Conservation (phyloP, 2,113 vertebrate species). For the Leptobrachium ailaonicum region DNA sequence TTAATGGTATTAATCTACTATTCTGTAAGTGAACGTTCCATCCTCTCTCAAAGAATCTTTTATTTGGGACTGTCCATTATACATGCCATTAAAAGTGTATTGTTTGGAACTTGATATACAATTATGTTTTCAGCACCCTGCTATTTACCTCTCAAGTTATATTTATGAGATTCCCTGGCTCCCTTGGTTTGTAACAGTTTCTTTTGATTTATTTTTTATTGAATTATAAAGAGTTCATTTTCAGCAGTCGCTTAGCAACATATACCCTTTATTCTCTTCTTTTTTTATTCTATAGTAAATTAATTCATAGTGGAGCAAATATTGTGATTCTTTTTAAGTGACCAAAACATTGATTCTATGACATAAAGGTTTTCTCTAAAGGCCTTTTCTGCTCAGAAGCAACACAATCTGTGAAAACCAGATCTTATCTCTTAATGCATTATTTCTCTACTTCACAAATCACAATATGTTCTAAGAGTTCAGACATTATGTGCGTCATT, state of each 20-base stretch:
- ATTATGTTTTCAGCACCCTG: not conserved
- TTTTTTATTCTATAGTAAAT: not conserved
- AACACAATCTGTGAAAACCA: too few species aligned
- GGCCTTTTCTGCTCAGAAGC: too few species aligned
- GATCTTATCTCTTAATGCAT: too few species aligned
- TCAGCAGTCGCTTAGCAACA: not conserved
- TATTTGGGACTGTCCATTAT: not conserved
- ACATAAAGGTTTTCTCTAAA: not conserved
- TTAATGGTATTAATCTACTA: too few species aligned
- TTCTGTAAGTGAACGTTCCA: too few species aligned
- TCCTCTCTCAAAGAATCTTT: too few species aligned
- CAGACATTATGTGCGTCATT: too few species aligned
- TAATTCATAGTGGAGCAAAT: not conserved
- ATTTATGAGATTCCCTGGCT: not conserved
- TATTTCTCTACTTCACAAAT: too few species aligned
- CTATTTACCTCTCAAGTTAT: not conserved
- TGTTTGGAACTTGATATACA: not conserved
- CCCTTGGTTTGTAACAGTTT: not conserved
- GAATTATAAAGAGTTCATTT: not conserved
- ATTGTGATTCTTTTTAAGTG: not conserved
- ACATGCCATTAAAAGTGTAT: not conserved
- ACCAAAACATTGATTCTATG: constrained; percentile 1
- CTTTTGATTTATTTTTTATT: not conserved
- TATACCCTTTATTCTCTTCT: not conserved
- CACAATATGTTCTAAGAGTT: too few species aligned